Base-by-base conservation (phyloP, 2,888 invertebrate species). In the Mylabris sibirica region DNA sequence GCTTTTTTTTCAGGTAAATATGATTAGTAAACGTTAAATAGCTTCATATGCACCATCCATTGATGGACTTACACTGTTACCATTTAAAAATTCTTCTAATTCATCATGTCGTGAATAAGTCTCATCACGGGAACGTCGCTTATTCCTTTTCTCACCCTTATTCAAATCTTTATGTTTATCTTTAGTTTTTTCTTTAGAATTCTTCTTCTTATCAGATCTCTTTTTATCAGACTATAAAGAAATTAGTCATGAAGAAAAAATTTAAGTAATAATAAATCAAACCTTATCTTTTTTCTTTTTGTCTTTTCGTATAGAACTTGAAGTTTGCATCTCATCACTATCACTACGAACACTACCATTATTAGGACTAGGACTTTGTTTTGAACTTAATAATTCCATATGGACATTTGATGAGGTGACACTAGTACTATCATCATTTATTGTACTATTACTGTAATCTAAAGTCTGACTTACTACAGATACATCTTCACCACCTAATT, bases 31-130 rank as follows among this genome's bases (percentile, higher is more conserved):
- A 72, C 73, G 77, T 81, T 87, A 90, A 80, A 90, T 87, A 74
- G 89, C 89, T 81, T 90, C 90, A 77, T 90, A 90, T 59, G 89
- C 88, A 59, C 86, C 85, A 72, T 90, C 86, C 82, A 87, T 81
- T 75, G 88, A 82, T 83, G 89, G 79, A 83, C 88, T 81, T 76
- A 87, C 72, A 74, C 86, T 79, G 73, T 87, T 80, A 70, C 87
- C 87, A 81, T 89, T 90, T 8, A 90, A 81, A 81, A 91, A 90
- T 76, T 90, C 89, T 76, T 90, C 90, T 41, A 90, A 81, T 77
- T 90, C 90, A 74, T 89, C 89, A 78, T 78, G 75, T 59, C 83
- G 83, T 26, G 85, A 85, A 30, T 81, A 81, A 20, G 79, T 80
- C 76, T 86, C 87, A 66, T 85, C 85, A 73, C 83, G 82, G 4